Evolutionary conservation across 2,888 invertebrate genomes (phyloP), one percentile per base, ranked within the genome.

Genomic region (Andrena trimmerana): DNA sequence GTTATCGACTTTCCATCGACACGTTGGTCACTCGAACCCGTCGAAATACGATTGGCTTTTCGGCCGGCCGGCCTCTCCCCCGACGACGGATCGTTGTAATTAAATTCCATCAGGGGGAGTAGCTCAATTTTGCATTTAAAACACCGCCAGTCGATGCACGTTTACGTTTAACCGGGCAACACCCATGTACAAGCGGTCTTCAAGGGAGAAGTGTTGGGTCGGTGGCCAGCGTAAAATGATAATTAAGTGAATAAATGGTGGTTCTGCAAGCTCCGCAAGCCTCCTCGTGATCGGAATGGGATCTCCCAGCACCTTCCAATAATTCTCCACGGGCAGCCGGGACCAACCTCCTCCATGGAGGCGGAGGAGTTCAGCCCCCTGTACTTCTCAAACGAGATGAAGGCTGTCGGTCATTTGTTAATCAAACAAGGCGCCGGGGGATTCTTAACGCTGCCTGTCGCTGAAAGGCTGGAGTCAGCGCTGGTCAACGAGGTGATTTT

Each of bases 1-100:
- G 70, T 84, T 84, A 84, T 84, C 84, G 84, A 84, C 78, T 78
- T 84, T 84, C 81, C 68, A 84, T 79, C 84, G 74, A 63, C 78
- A 77, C 70, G 84, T 70, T 75, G 84, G 78, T 83, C 83, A 83
- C 73, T 83, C 74, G 74, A 69, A 73, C 72, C 63, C 65, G 72
- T 83, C 78, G 83, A 83, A 83, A 84, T 84, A 75, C 76, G 80
- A 84, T 77, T 83, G 74, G 75, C 75, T 76, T 81, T 75, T 67
- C 81, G 68, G 66, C 42, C 71, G 66, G 57, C 36, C 29, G 65
- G 50, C 54, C 50, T 60, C 72, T 65, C 42, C 66, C 16, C 59
- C 27, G 73, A 69, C 78, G 83, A 78, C 85, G 60, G 85, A 76
- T 84, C 81, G 75, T 84, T 84, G 73, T 84, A 84, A 83, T 84